A percentile compares a stretch with the other conserved stretches of the same genome.
phyloP scores from a whole-genome alignment of 1,140 invertebrate species.

The Philaenus spumarius region DNA sequence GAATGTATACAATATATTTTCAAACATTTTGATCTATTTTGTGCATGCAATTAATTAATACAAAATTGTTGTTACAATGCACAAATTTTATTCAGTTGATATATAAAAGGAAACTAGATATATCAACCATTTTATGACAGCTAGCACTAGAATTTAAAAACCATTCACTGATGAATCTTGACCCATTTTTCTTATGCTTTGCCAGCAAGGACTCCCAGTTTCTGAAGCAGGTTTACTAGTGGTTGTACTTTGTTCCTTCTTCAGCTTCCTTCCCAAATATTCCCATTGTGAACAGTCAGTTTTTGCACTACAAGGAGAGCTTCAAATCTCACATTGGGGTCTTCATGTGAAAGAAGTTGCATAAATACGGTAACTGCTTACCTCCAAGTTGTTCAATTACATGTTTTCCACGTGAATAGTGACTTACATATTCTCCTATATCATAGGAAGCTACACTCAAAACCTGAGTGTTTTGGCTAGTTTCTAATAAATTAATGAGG shows the following conservation, averaged over 20 bases:
- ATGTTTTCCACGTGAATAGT: slow-evolving; percentile 97
- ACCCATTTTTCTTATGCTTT: no score
- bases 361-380: slow-evolving; percentile 97
- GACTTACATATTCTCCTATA: slow-evolving; percentile 98
- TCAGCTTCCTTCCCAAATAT: slow-evolving; percentile 91
- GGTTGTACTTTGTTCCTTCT: slow-evolving; percentile 68
- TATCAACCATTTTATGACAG: no score
- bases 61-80: no score
- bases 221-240: slow-evolving; percentile 36
- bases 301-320: slow-evolving; percentile 98
- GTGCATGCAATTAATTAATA: no score
- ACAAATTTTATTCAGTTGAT: no score
- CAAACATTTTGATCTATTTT: no score
- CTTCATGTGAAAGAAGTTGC: slow-evolving; percentile 92
- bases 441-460: slow-evolving; percentile 97
- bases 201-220: no score
- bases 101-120: no score
- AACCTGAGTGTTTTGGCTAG: slow-evolving; percentile 86
- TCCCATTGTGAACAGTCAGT: slow-evolving; percentile 99
- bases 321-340: slow-evolving; percentile 98
- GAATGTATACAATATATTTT: no score
- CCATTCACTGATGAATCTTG: no score
- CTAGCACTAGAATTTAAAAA: no score
- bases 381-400: slow-evolving; percentile 97
- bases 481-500: slow-evolving; percentile 84